phyloP scores from a whole-genome alignment of 2,888 invertebrate species.

The Ochropleura leucogaster region DNA sequence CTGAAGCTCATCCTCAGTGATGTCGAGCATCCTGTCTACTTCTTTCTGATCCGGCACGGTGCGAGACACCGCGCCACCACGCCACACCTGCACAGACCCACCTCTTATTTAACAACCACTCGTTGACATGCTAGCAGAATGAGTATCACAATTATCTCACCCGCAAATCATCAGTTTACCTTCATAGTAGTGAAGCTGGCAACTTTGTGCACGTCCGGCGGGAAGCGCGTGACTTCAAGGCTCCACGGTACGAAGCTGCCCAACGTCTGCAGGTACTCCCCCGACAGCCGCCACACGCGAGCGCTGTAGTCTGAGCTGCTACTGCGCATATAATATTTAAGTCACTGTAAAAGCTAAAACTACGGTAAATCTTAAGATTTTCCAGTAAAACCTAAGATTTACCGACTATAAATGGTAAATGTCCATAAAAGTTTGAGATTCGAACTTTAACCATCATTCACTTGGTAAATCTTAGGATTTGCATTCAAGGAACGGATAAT shows the following conservation, averaged over 20 bases:
- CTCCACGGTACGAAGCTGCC: slow-evolving; percentile 93
- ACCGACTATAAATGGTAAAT: too few species aligned
- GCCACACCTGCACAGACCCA: slow-evolving; percentile 80
- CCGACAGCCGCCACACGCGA: slow-evolving; percentile 94
- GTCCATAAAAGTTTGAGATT: too few species aligned
- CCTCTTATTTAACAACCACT: not conserved
- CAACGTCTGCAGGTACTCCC: slow-evolving; percentile 93
- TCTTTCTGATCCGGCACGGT: slow-evolving; percentile 88
- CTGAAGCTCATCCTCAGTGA: slow-evolving; percentile 82
- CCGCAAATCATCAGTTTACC: slow-evolving; percentile 78
- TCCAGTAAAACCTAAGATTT: too few species aligned
- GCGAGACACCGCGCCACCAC: slow-evolving; percentile 87
- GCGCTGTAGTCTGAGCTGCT: slow-evolving; percentile 93
- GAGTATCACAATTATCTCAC: not conserved
- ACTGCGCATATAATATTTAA: slow-evolving; percentile 78
- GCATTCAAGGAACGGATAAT: too few species aligned
- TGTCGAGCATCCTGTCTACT: slow-evolving; percentile 81
- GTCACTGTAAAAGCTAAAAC: too few species aligned
- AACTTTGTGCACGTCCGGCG: slow-evolving; percentile 93
- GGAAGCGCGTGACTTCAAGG: slow-evolving; percentile 90
- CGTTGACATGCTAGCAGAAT: not conserved
- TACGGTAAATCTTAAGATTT: too few species aligned
- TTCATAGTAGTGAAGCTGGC: slow-evolving; percentile 95
- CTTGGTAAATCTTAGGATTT: too few species aligned
- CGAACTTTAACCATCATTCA: too few species aligned